phyloP scores from a whole-genome alignment of 2,113 vertebrate species.

The Progne subis region DNA sequence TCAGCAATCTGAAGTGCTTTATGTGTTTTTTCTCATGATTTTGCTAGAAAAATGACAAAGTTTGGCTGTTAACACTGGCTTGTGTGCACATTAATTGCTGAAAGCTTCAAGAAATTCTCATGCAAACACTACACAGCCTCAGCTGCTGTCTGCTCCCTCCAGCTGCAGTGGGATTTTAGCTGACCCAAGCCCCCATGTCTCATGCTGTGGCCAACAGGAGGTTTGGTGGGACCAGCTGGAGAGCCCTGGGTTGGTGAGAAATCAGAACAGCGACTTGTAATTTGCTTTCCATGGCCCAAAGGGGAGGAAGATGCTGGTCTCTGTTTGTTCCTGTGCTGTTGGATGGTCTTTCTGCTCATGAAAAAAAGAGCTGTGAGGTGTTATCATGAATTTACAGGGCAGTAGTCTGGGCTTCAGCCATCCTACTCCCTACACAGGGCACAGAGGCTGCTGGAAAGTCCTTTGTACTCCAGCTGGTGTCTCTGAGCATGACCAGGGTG shows the following conservation, averaged over 20 bases:
- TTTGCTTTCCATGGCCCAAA: not conserved
- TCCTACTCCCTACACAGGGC: not conserved
- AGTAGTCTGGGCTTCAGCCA: not conserved
- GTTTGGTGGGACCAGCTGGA: not conserved
- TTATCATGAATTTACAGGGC: not conserved
- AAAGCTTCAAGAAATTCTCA: not conserved
- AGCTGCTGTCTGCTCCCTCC: not conserved
- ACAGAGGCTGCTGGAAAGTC: not conserved
- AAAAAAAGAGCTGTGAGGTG: not conserved
- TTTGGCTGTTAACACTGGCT: not conserved
- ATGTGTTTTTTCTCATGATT: not conserved
- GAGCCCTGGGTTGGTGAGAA: not conserved
- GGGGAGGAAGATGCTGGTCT: not conserved
- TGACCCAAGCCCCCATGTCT: not conserved
- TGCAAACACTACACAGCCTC: not conserved
- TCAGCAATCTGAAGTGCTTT: not conserved
- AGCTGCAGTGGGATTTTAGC: not conserved
- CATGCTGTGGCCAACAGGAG: rapidly evolving
- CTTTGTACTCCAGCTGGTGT: not conserved
- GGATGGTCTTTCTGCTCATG: not conserved
- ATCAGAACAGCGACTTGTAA: not conserved
- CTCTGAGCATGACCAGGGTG: not conserved
- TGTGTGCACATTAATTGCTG: not conserved
- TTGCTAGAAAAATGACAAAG: not conserved
- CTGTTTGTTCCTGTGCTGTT: not conserved